Conservation (phyloP, 1,140 invertebrate species). For the Acromyrmex echinatior region DNA sequence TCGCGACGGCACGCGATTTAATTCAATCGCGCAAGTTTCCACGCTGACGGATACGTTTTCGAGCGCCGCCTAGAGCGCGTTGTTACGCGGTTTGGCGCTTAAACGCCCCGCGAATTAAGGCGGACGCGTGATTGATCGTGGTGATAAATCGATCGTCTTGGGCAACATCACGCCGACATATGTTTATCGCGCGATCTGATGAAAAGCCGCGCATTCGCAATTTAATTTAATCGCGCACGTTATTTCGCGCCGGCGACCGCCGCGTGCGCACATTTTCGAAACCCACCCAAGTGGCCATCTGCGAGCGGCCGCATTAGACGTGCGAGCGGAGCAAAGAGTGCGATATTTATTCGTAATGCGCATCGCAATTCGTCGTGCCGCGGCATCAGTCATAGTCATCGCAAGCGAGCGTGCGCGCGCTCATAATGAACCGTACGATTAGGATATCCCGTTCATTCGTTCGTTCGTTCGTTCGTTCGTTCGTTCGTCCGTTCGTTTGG, state of each 20-base stretch:
- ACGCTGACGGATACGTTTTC: conserved; percentile 33
- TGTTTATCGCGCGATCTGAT: conserved; percentile 63
- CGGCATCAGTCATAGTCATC: conserved; percentile 77
- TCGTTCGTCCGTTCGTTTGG: conserved; percentile 50
- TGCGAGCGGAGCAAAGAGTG: conserved; percentile 71
- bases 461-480: conserved; percentile 53
- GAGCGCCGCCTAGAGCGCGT: conserved; percentile 36
- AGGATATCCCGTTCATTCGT: conserved; percentile 71
- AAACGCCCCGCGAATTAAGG: conserved; percentile 45
- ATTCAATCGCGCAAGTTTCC: conserved; percentile 43
- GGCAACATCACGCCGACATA: conserved; percentile 57
- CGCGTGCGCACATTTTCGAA: conserved; percentile 72
- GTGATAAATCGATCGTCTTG: conserved; percentile 63
- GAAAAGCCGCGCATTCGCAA: conserved; percentile 58
- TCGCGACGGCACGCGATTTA: background rate
- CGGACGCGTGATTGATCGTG: conserved; percentile 57
- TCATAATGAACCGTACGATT: conserved; percentile 77
- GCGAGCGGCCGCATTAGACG: conserved; percentile 71
- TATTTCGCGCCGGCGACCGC: conserved; percentile 51
- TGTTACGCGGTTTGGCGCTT: conserved; percentile 43
- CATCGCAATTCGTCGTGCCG: conserved; percentile 76
- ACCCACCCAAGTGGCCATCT: conserved; percentile 75
- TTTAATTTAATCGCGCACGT: conserved; percentile 64
- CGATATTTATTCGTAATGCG: conserved; percentile 79
- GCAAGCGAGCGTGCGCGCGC: conserved; percentile 69